phyloP scores from a whole-genome alignment of 1,140 invertebrate species.

The Macrotrachela quadricornifera region DNA sequence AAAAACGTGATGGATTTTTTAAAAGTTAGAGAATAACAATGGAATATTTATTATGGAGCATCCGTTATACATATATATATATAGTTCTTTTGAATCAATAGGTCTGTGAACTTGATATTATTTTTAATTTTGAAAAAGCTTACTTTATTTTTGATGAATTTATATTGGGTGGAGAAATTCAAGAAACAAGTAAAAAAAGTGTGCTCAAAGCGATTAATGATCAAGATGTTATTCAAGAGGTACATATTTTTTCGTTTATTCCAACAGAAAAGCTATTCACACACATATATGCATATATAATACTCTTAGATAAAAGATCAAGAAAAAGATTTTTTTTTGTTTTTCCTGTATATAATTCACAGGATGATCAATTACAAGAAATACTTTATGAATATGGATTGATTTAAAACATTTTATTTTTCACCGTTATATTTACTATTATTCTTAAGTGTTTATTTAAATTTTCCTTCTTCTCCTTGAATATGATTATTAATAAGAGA shows the following conservation, averaged over 20 bases:
- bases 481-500: background rate
- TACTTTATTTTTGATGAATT: conserved; percentile 97
- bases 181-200: conserved; percentile 98
- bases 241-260: conserved; percentile 32
- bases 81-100: conserved; percentile 26
- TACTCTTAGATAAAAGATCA: background rate
- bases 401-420: background rate
- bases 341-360: background rate
- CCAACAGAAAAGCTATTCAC: background rate
- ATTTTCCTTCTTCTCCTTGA: conserved; percentile 6
- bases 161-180: conserved; percentile 83
- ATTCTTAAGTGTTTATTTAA: background rate
- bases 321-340: background rate
- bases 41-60: too few relatives aligned
- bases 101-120: conserved; percentile 98
- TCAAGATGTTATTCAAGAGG: conserved; percentile 95
- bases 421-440: background rate
- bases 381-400: background rate
- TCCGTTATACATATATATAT: background rate
- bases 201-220: conserved; percentile 92
- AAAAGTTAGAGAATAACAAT: too few relatives aligned
- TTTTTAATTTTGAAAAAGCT: conserved; percentile 99
- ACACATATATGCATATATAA: background rate
- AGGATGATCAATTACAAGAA: background rate
- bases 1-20: too few relatives aligned